A percentile compares a stretch with the other conserved stretches of the same genome.
Conservation (phyloP, 2,113 vertebrate genomes). For the Acanthisitta chloris region DNA sequence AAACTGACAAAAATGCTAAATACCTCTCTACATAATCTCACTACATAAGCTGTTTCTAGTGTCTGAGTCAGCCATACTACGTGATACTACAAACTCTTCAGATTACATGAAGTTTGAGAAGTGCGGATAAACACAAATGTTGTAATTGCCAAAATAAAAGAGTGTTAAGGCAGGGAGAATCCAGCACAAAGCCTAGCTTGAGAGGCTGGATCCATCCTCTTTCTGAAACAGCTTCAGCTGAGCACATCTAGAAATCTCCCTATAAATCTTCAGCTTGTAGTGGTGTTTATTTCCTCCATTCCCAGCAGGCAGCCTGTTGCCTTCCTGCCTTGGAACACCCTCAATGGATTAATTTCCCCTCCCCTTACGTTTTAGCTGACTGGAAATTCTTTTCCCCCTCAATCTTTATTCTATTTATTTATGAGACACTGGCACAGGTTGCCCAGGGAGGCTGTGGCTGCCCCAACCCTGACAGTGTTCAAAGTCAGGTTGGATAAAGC, state of each 20-base stretch:
- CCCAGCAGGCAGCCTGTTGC: background rate
- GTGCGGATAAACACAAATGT: conserved; percentile 36
- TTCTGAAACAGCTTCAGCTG: background rate
- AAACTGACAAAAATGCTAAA: background rate
- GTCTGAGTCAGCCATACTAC: background rate
- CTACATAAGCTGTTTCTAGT: background rate
- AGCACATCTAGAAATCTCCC: background rate
- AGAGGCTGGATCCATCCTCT: background rate
- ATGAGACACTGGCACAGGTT: no score
- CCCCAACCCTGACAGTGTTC: no score
- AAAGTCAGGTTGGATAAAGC: no score
- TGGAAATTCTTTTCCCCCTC: background rate
- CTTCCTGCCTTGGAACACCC: background rate
- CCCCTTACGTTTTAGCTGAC: background rate
- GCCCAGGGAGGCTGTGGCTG: no score
- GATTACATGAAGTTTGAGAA: conserved; percentile 32
- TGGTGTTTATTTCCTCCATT: background rate
- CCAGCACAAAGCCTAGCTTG: conserved; percentile 3
- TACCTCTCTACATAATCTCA: background rate
- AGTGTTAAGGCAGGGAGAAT: conserved; percentile 24
- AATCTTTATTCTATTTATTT: no score
- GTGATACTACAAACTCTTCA: background rate
- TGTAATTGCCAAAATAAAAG: conserved; percentile 52
- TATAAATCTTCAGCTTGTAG: background rate
- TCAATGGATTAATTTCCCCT: background rate